Base-by-base conservation (phyloP, 92 coral and sea anemone species). In the Desmophyllum pertusum region DNA sequence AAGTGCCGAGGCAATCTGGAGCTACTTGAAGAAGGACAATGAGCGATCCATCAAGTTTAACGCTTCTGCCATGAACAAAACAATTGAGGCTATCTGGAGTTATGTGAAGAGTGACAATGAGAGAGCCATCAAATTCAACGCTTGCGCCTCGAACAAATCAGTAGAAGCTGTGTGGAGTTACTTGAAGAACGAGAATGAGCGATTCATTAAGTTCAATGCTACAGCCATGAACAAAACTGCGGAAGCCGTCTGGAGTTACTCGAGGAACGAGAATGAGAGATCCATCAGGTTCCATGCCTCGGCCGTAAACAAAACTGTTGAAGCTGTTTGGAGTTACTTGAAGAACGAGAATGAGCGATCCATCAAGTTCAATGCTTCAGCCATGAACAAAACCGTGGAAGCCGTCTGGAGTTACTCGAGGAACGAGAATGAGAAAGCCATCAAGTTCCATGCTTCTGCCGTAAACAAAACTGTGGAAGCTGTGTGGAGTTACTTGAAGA, bases 371-470 rank as follows among this genome's bases (percentile, higher is more conserved):
- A 85, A 88, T 33, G 84, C 86, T 50, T 88, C 86, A 29, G 87
- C 84, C 52, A 42, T 85, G 75, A 93, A 93, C 90, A 79, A 87
- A 78, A 77, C 90, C n/a, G 79, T 89, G 57, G 89, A 90, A 67
- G 85, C 89, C n/a, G 68, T 73, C 40, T 85, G 85, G 88, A 82
- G 90, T 31, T 88, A 88, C 70, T 75, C 83, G 52, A 81, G 72
- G 66, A 21, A 23, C 25, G 83, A 80, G 43, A 88, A 70, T 73
- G 94, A 85, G 88, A 84, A 63, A 79, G 86, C 93, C 7, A 74
- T 94, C 40, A 92, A 90, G 78, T 90, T 96, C 46, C 94, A 92
- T 70, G 96, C 93, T n/a, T 83, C 88, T 17, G 94, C 80, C 30
- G 42, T 89, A 80, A 94, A 96, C 91, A 94, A 87, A 46, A 88